Conservation (phyloP, 2,113 vertebrate species). For the Camelus bactrianus region DNA sequence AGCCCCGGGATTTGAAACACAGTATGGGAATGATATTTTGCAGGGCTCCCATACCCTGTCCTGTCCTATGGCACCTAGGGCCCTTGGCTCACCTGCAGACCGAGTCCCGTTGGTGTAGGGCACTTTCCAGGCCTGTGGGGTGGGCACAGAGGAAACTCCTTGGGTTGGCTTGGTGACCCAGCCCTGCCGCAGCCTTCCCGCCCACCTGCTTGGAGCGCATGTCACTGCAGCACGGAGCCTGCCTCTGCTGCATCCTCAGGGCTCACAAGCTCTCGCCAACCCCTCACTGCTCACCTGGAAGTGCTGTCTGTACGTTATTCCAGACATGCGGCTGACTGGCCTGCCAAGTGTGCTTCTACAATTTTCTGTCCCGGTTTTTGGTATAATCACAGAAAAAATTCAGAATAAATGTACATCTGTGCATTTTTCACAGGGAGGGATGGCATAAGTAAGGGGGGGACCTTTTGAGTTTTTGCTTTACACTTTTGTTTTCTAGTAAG, state of each 20-base stretch:
- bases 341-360: fast-evolving
- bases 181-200: fast-evolving
- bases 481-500: not conserved
- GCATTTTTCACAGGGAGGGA: not conserved
- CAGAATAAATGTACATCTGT: not conserved
- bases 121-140: not conserved
- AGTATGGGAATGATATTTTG: fast-evolving
- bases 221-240: fast-evolving
- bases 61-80: not conserved
- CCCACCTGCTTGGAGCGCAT: fast-evolving
- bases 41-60: not conserved
- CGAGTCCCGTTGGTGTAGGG: not conserved
- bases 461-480: not conserved
- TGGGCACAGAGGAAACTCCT: not conserved
- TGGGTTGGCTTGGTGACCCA: fast-evolving
- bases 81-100: not conserved
- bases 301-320: fast-evolving
- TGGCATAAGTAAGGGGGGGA: not conserved
- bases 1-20: fast-evolving
- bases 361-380: not conserved
- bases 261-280: too few relatives aligned
- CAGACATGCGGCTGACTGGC: fast-evolving
- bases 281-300: not conserved
- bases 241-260: fast-evolving
- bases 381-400: not conserved